Conservation (phyloP, 2,113 vertebrate genomes). For the Pteruthius melanotis region DNA sequence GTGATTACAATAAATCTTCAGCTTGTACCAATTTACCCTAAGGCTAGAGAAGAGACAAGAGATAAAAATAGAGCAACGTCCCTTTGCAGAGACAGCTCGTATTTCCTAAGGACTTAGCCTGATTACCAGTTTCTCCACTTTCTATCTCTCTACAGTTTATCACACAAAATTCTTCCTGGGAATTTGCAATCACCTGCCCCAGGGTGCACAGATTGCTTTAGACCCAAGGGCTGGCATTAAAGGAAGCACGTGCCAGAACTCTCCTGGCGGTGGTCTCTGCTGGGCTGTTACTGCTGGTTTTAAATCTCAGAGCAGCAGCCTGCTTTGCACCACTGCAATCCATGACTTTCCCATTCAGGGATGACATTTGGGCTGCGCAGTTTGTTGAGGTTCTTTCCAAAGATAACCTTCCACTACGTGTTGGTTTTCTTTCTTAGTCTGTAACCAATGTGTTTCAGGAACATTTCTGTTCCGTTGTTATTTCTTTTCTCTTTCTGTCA, state of each 20-base stretch:
- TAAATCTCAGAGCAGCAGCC: background rate
- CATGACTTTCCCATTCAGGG: background rate
- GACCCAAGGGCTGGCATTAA: background rate
- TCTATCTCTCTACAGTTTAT: background rate
- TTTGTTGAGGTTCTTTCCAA: background rate
- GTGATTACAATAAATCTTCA: slow-evolving; percentile 26
- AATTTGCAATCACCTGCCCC: background rate
- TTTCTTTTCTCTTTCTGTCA: slow-evolving; percentile 1
- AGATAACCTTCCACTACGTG: background rate
- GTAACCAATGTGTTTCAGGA: background rate
- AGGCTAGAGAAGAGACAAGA: background rate
- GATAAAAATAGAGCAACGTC: slow-evolving; percentile 38
- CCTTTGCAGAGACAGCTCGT: slow-evolving; percentile 7
- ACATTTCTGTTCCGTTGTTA: background rate
- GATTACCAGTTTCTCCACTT: background rate
- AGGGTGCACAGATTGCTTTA: background rate
- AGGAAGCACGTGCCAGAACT: background rate
- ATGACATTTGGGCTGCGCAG: background rate
- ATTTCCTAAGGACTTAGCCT: slow-evolving; percentile 20
- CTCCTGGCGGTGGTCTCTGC: background rate
- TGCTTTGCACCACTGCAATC: background rate
- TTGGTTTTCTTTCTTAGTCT: background rate
- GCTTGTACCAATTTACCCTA: slow-evolving; percentile 12
- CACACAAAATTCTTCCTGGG: background rate
- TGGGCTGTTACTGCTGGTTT: background rate